Evolutionary conservation across 2,113 vertebrate species (phyloP).

Genomic region (Gambusia holbrooki): DNA sequence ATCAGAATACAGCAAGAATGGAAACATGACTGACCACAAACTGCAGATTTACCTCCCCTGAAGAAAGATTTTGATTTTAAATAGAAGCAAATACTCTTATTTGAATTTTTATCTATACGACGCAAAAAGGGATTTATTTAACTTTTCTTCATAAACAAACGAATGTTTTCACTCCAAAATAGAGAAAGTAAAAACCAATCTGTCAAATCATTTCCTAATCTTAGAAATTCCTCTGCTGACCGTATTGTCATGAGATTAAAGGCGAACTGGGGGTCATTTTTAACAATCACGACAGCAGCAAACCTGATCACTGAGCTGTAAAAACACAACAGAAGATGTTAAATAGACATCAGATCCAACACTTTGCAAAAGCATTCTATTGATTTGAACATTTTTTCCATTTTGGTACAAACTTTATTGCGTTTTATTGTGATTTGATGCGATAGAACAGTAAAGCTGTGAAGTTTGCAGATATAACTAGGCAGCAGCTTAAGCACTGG

Average conservation of each 20-base stretch:
- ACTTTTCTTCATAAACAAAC: not conserved
- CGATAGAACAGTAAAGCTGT: too few relatives aligned
- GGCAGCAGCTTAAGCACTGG: too few relatives aligned
- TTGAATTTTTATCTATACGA: constrained; percentile 2
- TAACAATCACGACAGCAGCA: not conserved
- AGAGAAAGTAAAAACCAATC: not conserved
- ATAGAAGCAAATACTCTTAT: constrained; percentile 13
- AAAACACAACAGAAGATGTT: constrained; percentile 4
- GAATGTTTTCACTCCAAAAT: not conserved
- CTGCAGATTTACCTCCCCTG: not conserved
- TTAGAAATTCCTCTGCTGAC: not conserved
- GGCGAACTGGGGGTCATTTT: not conserved
- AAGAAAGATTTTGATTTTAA: not conserved
- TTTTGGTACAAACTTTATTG: too few relatives aligned
- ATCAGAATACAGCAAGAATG: constrained; percentile 26
- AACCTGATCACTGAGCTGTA: not conserved
- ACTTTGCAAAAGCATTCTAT: not conserved
- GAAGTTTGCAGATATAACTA: too few relatives aligned
- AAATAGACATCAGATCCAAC: not conserved
- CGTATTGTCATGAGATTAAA: not conserved
- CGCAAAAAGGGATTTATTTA: not conserved
- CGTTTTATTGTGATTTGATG: too few relatives aligned
- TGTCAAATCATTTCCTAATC: not conserved
- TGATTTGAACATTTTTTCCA: not conserved
- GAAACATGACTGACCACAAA: not conserved